phyloP scores from a whole-genome alignment of 2,113 vertebrate species.

The Laterallus jamaicensis region DNA sequence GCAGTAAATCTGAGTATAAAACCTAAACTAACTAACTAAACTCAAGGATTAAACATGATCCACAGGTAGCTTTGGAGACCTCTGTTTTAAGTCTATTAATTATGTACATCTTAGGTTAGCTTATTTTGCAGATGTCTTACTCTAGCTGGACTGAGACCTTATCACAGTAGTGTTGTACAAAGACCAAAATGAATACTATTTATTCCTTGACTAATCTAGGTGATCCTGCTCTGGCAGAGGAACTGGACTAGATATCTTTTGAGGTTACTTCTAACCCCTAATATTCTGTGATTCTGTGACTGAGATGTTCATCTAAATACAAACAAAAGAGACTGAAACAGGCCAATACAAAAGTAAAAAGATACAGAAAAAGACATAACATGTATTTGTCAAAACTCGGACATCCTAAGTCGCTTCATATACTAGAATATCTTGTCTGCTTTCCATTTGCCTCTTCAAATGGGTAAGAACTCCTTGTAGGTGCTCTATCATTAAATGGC shows the following conservation, averaged over 20 bases:
- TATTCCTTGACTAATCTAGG: neutral
- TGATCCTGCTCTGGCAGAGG: too few species aligned
- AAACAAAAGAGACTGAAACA: neutral
- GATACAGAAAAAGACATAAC: neutral
- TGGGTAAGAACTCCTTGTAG: neutral
- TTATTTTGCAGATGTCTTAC: neutral
- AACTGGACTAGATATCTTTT: too few species aligned
- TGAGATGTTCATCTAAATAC: neutral
- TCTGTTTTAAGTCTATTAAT: neutral
- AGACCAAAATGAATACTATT: neutral
- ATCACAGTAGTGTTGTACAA: neutral
- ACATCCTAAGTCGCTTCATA: neutral
- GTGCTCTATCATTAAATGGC: neutral
- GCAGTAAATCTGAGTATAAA: neutral
- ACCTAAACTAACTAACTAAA: neutral
- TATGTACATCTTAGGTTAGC: neutral
- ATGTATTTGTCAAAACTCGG: neutral
- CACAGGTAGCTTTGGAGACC: neutral
- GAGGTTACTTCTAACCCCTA: too few species aligned
- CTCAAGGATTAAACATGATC: neutral
- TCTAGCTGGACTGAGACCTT: neutral
- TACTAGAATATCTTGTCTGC: neutral
- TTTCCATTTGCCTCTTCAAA: neutral
- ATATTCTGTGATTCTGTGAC: too few species aligned
- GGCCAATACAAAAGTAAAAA: neutral